Conservation (phyloP, 64 coral and sea anemone genomes). For the Stylophora pistillata region DNA sequence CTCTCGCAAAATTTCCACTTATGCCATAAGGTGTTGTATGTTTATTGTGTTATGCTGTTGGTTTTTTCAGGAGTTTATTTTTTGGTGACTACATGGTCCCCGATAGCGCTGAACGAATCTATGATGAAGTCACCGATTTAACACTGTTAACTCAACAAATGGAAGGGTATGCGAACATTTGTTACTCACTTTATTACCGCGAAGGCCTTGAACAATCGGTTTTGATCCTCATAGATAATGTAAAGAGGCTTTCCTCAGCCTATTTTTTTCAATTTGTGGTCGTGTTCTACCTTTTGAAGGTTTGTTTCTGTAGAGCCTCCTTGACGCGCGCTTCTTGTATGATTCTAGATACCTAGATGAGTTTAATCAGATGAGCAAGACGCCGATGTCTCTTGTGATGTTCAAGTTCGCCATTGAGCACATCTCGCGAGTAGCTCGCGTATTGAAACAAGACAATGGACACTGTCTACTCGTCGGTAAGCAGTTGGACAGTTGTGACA, state of each 20-base stretch:
- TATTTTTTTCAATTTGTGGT: no score
- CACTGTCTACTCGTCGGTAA: constrained; percentile 91
- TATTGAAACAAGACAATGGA: constrained; percentile 97
- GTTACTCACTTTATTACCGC: no score
- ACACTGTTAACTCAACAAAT: constrained; percentile 74
- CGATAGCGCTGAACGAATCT: constrained; percentile 87
- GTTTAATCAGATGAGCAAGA: constrained; percentile 99
- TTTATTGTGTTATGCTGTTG: background rate
- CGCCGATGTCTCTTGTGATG: constrained; percentile 99
- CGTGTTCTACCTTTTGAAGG: no score
- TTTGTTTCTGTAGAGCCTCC: background rate
- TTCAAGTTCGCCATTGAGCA: constrained; percentile 99
- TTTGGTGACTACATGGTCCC: constrained; percentile 97
- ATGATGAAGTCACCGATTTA: constrained; percentile 92
- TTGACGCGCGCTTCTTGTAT: background rate
- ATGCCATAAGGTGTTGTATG: background rate
- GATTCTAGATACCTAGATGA: constrained; percentile 89
- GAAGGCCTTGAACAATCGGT: no score
- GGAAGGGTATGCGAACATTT: constrained; percentile 55
- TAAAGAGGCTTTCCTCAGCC: no score
- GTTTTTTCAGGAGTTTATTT: constrained; percentile 81
- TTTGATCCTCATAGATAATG: no score
- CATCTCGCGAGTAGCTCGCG: constrained; percentile 93
- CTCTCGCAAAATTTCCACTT: no score
- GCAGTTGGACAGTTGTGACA: background rate